Evolutionary conservation across 2,888 invertebrate genomes (phyloP).

Genomic region (Sminthurides aquaticus): DNA sequence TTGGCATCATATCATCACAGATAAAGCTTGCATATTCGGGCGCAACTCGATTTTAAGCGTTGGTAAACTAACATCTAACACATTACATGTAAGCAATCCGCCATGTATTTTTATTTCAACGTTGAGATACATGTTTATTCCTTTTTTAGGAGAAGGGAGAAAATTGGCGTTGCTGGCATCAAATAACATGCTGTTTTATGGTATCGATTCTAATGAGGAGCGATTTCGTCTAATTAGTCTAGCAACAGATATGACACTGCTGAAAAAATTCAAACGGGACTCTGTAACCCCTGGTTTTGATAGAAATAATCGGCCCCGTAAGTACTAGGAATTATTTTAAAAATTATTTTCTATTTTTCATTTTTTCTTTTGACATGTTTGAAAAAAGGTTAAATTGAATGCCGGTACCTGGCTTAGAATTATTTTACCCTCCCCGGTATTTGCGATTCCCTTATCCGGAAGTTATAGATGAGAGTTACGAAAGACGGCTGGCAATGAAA

Average conservation of each 20-base stretch:
- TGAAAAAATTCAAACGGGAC: constrained; percentile 17
- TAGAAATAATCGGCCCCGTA: constrained; percentile 26
- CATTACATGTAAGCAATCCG: no score
- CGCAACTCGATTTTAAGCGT: neutral
- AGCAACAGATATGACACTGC: constrained; percentile 30
- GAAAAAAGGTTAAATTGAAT: no score
- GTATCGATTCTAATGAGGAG: constrained; percentile 31
- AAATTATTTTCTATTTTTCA: neutral
- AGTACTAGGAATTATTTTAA: neutral
- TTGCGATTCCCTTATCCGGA: constrained; percentile 16
- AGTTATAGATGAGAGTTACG: constrained; percentile 24
- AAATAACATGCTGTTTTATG: constrained; percentile 32
- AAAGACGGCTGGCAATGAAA: constrained; percentile 31
- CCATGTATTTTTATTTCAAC: no score
- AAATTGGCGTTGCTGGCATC: no score
- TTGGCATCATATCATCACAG: neutral
- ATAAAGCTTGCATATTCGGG: neutral
- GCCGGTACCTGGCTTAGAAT: no score
- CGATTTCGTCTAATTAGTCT: constrained; percentile 27
- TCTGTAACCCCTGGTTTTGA: constrained; percentile 32
- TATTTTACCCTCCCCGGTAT: constrained; percentile 37
- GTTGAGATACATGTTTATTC: no score
- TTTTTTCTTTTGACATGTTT: constrained; percentile 12
- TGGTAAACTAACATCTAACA: no score
- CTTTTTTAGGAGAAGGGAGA: no score